Conservation (phyloP, 2,888 invertebrate species). For the Julus scanicus region DNA sequence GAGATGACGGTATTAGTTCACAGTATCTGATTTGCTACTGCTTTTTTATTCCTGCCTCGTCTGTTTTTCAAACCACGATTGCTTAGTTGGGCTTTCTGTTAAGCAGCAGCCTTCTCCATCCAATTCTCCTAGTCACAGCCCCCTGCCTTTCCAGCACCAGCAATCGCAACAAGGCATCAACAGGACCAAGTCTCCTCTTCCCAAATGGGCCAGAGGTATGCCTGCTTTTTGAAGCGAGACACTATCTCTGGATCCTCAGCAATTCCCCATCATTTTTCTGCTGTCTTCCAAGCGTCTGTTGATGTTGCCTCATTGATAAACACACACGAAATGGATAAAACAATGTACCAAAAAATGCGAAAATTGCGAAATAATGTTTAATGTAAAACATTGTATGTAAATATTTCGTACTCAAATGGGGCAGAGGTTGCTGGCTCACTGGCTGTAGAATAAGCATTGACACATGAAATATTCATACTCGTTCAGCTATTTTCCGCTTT, state of each 20-base stretch:
- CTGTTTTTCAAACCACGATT: not conserved
- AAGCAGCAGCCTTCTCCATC: slow-evolving; percentile 59
- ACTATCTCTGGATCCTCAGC: not conserved
- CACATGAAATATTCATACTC: too few species aligned
- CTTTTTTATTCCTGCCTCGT: not conserved
- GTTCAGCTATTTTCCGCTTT: too few species aligned
- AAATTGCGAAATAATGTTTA: too few species aligned
- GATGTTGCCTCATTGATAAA: not conserved
- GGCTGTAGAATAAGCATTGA: too few species aligned
- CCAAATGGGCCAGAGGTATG: slow-evolving; percentile 73
- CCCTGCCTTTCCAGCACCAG: slow-evolving; percentile 57
- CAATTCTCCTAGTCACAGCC: slow-evolving; percentile 57
- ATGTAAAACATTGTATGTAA: too few species aligned
- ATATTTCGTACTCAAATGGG: too few species aligned
- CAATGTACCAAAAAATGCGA: not conserved
- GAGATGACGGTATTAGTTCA: not conserved
- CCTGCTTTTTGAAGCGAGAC: slow-evolving; percentile 52
- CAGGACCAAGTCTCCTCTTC: slow-evolving; percentile 67
- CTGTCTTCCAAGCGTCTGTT: not conserved
- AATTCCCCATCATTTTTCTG: not conserved
- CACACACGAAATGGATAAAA: not conserved
- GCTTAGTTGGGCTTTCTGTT: slow-evolving; percentile 57
- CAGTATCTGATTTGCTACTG: not conserved
- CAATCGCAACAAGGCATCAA: slow-evolving; percentile 59
- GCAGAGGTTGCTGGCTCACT: too few species aligned